Evolutionary conservation across 2,888 invertebrate species (phyloP).

Genomic region (Lypha dubia): DNA sequence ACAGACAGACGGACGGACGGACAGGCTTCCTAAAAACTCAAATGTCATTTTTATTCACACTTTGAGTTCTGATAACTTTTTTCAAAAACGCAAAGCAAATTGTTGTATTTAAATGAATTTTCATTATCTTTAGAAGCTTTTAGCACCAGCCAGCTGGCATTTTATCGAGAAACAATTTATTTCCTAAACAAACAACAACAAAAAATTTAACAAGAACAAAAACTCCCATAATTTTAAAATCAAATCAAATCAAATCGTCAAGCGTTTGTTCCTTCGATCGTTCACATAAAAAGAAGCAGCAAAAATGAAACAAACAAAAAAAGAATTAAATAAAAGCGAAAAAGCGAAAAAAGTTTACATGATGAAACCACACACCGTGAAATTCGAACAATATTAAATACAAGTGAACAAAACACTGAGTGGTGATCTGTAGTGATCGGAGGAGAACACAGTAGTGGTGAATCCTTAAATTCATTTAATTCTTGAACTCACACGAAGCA

Average conservation of each 20-base stretch:
- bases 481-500: slow-evolving; percentile 82
- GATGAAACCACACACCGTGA: slow-evolving; percentile 75
- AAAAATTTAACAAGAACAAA: slow-evolving; percentile 22
- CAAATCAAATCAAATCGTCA: slow-evolving; percentile 61
- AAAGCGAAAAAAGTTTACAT: slow-evolving; percentile 65
- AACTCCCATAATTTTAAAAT: slow-evolving; percentile 73
- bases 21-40: neutral
- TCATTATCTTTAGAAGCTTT: slow-evolving; percentile 11
- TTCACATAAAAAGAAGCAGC: slow-evolving; percentile 22
- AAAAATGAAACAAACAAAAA: neutral
- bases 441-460: slow-evolving; percentile 52
- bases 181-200: too few species aligned
- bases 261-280: slow-evolving; percentile 6
- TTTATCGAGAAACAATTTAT: slow-evolving; percentile 49
- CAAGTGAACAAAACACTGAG: slow-evolving; percentile 39
- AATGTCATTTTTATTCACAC: neutral
- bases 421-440: slow-evolving; percentile 38
- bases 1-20: neutral
- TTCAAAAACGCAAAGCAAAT: neutral
- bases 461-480: slow-evolving; percentile 80
- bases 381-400: slow-evolving; percentile 70
- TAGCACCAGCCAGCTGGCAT: slow-evolving; percentile 67
- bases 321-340: neutral
- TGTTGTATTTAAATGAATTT: neutral
- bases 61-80: neutral